Evolutionary conservation across 2,113 vertebrate species (phyloP).

Genomic region (Calyptommatus sinebrachiatus): DNA sequence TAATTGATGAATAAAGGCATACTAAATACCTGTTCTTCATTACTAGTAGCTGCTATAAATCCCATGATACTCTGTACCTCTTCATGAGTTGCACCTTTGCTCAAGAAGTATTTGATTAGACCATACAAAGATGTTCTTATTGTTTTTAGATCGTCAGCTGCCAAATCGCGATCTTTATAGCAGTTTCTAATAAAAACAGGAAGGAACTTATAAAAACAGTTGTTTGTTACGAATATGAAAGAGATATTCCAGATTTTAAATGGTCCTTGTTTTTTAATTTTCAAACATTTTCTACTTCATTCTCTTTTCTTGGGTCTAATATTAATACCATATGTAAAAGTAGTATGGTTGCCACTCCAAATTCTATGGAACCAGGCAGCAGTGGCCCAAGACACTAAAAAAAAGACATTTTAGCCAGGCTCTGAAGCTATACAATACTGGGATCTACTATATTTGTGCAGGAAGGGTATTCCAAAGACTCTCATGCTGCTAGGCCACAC

Average conservation of each 20-base stretch:
- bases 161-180: constrained; percentile 78
- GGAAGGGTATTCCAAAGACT: too few species aligned
- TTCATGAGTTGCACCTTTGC: constrained; percentile 90
- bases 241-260: neutral
- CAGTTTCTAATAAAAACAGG: constrained; percentile 58
- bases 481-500: too few species aligned
- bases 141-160: constrained; percentile 86
- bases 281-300: neutral
- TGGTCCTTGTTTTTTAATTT: neutral
- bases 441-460: too few species aligned
- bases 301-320: neutral
- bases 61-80: constrained; percentile 95
- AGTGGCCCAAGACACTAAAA: too few species aligned
- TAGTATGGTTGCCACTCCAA: too few species aligned
- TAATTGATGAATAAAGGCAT: fast-evolving
- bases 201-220: constrained; percentile 27
- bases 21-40: constrained; percentile 88
- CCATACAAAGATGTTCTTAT: constrained; percentile 88
- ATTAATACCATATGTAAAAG: too few species aligned
- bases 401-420: too few species aligned
- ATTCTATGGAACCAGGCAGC: too few species aligned
- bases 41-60: constrained; percentile 87
- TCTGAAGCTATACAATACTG: too few species aligned
- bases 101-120: constrained; percentile 93
- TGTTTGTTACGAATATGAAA: neutral